phyloP scores from a whole-genome alignment of 2,113 vertebrate species.

The Erinaceus europaeus region DNA sequence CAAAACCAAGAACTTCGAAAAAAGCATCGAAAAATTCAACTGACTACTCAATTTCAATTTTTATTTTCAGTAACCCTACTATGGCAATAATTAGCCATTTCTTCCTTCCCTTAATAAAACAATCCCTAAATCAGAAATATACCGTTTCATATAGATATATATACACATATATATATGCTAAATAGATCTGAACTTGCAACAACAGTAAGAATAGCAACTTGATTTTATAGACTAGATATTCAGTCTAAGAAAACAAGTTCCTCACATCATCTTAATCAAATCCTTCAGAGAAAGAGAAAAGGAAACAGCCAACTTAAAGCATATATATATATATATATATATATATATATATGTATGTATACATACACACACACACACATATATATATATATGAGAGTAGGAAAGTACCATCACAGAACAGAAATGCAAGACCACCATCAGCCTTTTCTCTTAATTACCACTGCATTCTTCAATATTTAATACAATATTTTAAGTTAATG shows the following conservation, averaged over 20 bases:
- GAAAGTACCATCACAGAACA: not conserved
- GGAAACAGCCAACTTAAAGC: not conserved
- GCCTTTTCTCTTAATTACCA: not conserved
- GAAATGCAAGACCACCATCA: not conserved
- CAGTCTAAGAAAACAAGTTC: not conserved
- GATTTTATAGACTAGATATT: not conserved
- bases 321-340: not conserved
- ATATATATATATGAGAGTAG: too few relatives aligned
- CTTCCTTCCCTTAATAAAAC: not conserved
- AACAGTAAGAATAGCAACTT: not conserved
- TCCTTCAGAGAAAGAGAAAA: not conserved
- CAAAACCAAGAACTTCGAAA: not conserved
- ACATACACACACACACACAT: too few relatives aligned
- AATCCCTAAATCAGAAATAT: constrained; percentile 40
- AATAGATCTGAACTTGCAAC: not conserved
- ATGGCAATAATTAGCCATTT: not conserved
- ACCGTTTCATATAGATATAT: not conserved
- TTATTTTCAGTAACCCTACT: not conserved
- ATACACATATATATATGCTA: constrained; percentile 14
- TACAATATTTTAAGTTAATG: not conserved
- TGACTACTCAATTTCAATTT: not conserved
- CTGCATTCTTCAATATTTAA: not conserved
- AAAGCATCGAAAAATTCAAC: not conserved
- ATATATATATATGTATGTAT: too few relatives aligned
- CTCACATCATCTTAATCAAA: not conserved